Percentiles rank a stretch among this genome's conserved stretches.
Conservation (phyloP, 35 echinoderm and acorn worm genomes). For the Anneissia japonica region DNA sequence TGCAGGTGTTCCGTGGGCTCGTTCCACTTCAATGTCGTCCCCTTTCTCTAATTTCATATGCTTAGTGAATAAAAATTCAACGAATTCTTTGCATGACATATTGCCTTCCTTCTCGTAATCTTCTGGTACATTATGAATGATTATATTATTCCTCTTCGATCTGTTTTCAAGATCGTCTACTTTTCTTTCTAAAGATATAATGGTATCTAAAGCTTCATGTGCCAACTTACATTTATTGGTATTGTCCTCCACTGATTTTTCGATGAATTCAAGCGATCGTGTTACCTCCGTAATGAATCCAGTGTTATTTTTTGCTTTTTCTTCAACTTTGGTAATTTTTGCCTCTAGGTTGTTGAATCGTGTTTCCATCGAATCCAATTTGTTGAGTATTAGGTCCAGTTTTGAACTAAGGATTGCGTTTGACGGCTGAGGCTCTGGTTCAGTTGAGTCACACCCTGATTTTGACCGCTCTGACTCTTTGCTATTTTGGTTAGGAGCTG, state of each 20-base stretch:
- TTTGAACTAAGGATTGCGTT: background rate
- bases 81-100: too few relatives aligned
- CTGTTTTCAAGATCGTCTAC: background rate
- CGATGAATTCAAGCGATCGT: background rate
- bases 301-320: background rate
- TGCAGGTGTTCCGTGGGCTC: too few relatives aligned
- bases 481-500: too few relatives aligned
- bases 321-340: background rate
- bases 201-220: background rate
- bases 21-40: too few relatives aligned
- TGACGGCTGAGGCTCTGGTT: background rate
- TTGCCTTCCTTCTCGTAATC: too few relatives aligned
- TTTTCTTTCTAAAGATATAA: background rate
- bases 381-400: background rate
- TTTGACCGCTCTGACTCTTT: background rate
- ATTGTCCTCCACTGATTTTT: background rate
- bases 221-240: background rate
- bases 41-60: too few relatives aligned
- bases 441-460: background rate
- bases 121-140: too few relatives aligned
- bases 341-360: background rate
- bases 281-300: background rate
- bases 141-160: too few relatives aligned
- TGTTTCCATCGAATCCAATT: background rate
- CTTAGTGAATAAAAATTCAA: too few relatives aligned